Conservation (phyloP, 1,140 invertebrate species). For the Ceratina japonica region DNA sequence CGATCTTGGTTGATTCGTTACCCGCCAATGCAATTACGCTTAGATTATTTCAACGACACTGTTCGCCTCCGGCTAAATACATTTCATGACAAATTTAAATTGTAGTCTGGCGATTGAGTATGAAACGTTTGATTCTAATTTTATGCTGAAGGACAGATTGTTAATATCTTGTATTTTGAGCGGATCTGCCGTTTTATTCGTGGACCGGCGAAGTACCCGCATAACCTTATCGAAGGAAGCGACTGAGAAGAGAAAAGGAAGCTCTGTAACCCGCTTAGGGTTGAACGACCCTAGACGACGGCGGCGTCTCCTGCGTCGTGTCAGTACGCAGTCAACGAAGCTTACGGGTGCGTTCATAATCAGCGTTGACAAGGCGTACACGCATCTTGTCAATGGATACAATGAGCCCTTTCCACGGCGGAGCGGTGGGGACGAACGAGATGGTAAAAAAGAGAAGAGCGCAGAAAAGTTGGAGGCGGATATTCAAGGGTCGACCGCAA, state of each 20-base stretch:
- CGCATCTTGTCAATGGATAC: conserved; percentile 61
- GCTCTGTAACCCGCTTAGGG: conserved; percentile 46
- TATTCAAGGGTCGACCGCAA: conserved; percentile 53
- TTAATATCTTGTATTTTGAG: neutral
- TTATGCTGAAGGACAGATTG: too few species aligned
- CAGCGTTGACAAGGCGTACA: conserved; percentile 68
- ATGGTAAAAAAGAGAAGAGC: conserved; percentile 14
- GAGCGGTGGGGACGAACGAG: conserved; percentile 3
- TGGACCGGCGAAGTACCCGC: neutral
- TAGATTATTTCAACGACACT: conserved; percentile 6
- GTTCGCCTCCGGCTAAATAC: neutral
- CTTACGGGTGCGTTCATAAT: conserved; percentile 68
- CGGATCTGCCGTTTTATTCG: neutral
- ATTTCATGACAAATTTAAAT: neutral
- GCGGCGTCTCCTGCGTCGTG: conserved; percentile 46
- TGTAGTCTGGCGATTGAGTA: too few species aligned
- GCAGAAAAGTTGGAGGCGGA: conserved; percentile 36
- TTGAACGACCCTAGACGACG: conserved; percentile 65
- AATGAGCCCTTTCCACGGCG: conserved; percentile 47
- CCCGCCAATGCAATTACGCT: conserved; percentile 1
- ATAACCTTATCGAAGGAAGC: conserved; percentile 1
- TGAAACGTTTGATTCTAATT: too few species aligned
- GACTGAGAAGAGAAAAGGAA: conserved; percentile 23
- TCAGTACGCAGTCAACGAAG: conserved; percentile 54
- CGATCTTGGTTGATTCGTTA: conserved; percentile 28